These are phyloP conservation scores for Anorthoa munda DNA, from an alignment of 2,888 invertebrate species.

Conservation along the genomic window DNA sequence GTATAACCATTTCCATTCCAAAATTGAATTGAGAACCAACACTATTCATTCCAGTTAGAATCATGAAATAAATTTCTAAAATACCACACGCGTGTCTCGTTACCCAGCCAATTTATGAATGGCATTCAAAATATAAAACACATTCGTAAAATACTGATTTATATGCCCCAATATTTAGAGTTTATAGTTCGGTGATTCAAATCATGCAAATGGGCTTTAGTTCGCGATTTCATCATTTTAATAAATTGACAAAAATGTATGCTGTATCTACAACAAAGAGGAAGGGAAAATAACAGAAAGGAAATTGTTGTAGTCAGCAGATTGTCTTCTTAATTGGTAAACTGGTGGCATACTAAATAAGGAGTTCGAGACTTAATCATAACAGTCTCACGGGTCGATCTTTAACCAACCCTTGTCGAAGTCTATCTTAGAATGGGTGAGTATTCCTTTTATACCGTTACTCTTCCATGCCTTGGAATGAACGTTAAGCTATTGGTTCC, in stretches of 20 bases:
- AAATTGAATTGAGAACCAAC: not conserved
- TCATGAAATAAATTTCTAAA: conserved; percentile 20
- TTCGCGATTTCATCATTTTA: conserved; percentile 19
- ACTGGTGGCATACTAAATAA: no score
- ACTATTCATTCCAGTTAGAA: conserved; percentile 3
- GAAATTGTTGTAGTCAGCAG: not conserved
- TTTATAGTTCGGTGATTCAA: conserved; percentile 30
- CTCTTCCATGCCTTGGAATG: no score
- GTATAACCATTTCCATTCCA: not conserved
- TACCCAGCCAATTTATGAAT: conserved; percentile 17
- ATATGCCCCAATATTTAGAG: conserved; percentile 19
- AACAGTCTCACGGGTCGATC: no score
- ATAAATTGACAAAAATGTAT: conserved; percentile 12
- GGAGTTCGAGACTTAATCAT: no score
- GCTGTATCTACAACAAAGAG: not conserved
- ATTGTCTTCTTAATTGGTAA: no score
- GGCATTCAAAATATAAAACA: conserved; percentile 26
- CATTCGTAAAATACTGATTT: conserved; percentile 3
- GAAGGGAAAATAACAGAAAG: not conserved
- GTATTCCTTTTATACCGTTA: no score
- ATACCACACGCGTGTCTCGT: conserved; percentile 8
- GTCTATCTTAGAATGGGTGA: no score
- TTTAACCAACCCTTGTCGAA: no score
- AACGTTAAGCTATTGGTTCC: no score
- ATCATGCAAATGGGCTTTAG: conserved; percentile 35